Evolutionary conservation across 2,113 vertebrate genomes (phyloP).

Genomic region (Tyrannus savana): DNA sequence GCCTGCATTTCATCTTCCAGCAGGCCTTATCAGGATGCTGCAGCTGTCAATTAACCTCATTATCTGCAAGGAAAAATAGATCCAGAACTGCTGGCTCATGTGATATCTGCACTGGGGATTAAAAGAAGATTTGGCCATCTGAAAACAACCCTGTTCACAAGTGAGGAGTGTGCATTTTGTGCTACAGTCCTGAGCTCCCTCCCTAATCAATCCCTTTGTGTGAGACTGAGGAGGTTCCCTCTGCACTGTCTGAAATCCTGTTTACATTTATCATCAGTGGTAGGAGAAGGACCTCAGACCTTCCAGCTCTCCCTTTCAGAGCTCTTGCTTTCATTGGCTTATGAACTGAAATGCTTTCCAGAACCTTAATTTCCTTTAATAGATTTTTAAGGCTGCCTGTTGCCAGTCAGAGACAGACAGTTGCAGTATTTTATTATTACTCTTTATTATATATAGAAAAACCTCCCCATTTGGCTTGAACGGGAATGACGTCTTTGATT

Average conservation of each 20-base stretch:
- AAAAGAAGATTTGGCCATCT: neutral
- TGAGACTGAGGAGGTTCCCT: neutral
- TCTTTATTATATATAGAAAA: neutral
- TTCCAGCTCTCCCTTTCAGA: neutral
- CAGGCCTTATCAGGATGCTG: neutral
- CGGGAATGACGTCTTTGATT: neutral
- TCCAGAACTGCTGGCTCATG: neutral
- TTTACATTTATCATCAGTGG: neutral
- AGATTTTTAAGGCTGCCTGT: neutral
- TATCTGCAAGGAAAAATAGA: neutral
- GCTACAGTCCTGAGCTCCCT: neutral
- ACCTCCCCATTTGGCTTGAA: neutral
- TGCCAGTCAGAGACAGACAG: neutral
- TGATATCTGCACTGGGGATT: neutral
- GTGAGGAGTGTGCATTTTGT: neutral
- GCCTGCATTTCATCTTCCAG: neutral
- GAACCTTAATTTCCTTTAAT: neutral
- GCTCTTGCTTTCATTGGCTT: neutral
- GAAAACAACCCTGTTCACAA: neutral
- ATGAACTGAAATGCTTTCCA: neutral
- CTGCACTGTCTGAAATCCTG: neutral
- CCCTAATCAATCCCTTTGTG: neutral
- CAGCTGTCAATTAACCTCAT: constrained; percentile 32
- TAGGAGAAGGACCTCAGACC: neutral
- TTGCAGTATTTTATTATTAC: neutral